Evolutionary conservation across 2,797 vertebrate species (phyloP).

Genomic region (Alauda arvensis): DNA sequence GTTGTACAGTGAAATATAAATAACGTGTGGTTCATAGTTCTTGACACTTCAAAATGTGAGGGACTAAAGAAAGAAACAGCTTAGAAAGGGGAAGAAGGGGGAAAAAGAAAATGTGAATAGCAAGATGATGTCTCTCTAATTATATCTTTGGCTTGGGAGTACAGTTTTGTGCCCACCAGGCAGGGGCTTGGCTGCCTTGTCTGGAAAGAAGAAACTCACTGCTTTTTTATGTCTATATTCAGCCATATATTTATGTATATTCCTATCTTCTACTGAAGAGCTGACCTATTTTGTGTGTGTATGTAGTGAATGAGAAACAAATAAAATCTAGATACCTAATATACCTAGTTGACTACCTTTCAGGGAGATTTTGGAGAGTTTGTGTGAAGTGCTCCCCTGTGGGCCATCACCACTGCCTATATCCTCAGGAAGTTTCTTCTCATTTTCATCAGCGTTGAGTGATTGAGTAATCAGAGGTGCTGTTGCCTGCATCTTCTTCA

Average conservation of each 20-base stretch:
- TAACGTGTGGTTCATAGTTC: not conserved
- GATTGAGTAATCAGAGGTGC: not conserved
- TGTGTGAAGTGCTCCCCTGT: not conserved
- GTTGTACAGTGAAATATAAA: not conserved
- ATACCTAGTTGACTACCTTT: not conserved
- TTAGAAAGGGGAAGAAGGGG: not conserved
- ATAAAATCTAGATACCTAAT: not conserved
- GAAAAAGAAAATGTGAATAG: not conserved
- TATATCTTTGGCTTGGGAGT: not conserved
- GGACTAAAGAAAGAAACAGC: not conserved
- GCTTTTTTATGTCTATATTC: not conserved
- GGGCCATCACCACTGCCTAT: not conserved
- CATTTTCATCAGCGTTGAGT: not conserved
- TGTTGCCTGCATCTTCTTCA: not conserved
- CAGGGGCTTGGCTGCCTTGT: not conserved
- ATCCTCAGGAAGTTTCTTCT: not conserved
- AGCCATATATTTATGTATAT: fast-evolving
- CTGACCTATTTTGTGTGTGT: not conserved
- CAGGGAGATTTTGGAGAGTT: not conserved
- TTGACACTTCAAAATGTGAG: not conserved
- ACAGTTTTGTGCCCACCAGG: not conserved
- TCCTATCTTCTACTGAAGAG: not conserved
- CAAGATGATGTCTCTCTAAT: not conserved
- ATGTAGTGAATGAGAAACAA: not conserved
- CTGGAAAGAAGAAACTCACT: not conserved